Base-by-base conservation (phyloP, 2,888 invertebrate genomes). In the Acleris cristana region DNA sequence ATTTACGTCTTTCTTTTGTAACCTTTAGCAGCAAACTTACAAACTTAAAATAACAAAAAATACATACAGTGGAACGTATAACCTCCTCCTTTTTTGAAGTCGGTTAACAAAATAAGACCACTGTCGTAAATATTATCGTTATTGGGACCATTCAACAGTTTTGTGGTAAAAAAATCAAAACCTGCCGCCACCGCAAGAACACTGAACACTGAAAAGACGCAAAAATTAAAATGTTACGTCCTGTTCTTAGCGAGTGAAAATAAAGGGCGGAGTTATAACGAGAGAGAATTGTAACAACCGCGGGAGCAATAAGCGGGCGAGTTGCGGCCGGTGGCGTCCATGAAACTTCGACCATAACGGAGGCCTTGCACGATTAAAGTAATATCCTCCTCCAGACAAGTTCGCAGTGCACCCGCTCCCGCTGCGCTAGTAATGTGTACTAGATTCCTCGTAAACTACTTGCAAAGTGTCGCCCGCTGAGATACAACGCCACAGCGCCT, bases 361-460 rank as follows among this genome's bases (percentile, higher is more conserved):
- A 77, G 84, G 84, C 83, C 82, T 84, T 81, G 74, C 70, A 75
- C 85, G 86, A 85, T 86, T 88, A 87, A 85, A 87, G 86, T 87
- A 85, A 87, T 87, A 84, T 81, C 83, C 78, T 75, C 73, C 75
- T 64, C 75, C 73, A 75, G 79, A 78, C 79, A 79, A 84, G 79
- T 81, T 86, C 74, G 76, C 70, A 71, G 70, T 80, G 78, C 81
- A 79, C 74, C 76, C 71, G 73, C 68, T 66, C 73, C 75, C 72
- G 70, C 66, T 72, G 75, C 72, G 72, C 77, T 73, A 70, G 76
- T 81, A 82, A 84, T 84, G 79, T 79, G 76, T 77, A 75, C 78
- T 78, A 76, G 78, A 78, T 80, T 74, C 74, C 79, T 75, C 74
- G 72, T 77, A 77, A 81, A 80, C 77, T 79, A 79, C 77, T 79